Evolutionary conservation across 35 echinoderm and acorn worm species (phyloP).

Genomic region (Stichopus chloronotus): DNA sequence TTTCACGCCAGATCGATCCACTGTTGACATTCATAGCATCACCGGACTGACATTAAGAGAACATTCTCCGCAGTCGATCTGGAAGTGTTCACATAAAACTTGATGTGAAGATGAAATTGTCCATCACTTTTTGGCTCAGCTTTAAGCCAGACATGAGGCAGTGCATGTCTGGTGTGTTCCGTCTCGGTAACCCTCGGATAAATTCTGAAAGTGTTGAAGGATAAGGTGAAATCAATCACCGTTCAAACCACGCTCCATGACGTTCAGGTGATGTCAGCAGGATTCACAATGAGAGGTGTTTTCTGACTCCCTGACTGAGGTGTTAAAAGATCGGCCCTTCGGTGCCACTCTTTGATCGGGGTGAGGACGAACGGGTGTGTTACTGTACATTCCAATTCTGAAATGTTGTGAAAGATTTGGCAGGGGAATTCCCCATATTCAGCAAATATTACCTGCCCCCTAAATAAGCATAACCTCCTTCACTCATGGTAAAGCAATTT

Average conservation of each 20-base stretch:
- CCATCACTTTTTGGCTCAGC: neutral
- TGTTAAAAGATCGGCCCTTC: neutral
- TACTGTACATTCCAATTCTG: neutral
- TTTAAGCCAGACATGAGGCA: neutral
- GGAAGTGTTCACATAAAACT: neutral
- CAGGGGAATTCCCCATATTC: no score
- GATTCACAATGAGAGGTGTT: neutral
- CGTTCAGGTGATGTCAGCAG: neutral
- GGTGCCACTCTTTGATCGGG: neutral
- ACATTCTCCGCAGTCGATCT: neutral
- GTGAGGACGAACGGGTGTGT: neutral
- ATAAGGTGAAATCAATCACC: conserved; percentile 11
- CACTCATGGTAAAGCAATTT: no score
- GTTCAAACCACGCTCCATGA: conserved; percentile 12
- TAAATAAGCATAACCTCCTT: no score
- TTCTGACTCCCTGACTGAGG: neutral
- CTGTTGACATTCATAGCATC: neutral
- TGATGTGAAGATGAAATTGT: neutral
- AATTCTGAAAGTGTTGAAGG: neutral
- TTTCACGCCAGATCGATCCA: conserved; percentile 8
- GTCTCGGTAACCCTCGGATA: neutral
- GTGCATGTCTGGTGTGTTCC: neutral
- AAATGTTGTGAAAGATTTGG: no score
- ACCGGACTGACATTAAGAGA: neutral
- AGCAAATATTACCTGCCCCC: no score